A percentile compares a stretch with the other conserved stretches of the same genome.
phyloP scores from a whole-genome alignment of 2,113 vertebrate species.

The Argyrosomus japonicus region DNA sequence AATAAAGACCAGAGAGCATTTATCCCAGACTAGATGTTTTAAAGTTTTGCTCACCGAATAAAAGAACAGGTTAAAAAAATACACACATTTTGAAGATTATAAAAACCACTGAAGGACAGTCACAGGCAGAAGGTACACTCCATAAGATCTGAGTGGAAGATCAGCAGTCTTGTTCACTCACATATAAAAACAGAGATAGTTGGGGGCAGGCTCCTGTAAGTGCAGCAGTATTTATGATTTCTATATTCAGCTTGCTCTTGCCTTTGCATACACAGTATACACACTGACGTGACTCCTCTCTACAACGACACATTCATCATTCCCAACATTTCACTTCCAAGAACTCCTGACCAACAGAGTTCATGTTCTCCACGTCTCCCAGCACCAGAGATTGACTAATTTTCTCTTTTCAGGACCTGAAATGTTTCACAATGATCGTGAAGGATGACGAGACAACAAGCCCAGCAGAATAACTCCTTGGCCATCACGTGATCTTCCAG shows the following conservation, averaged over 20 bases:
- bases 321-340: conserved; percentile 1
- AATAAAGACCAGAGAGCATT: background rate
- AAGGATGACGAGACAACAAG: conserved; percentile 3
- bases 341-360: background rate
- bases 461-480: background rate
- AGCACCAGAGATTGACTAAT: background rate
- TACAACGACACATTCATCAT: conserved; percentile 25
- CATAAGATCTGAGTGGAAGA: background rate
- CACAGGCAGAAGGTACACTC: conserved; percentile 3
- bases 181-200: background rate
- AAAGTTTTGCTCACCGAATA: conserved; percentile 17
- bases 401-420: conserved; percentile 1
- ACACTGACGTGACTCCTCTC: conserved; percentile 50
- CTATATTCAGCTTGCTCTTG: background rate
- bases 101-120: conserved; percentile 1
- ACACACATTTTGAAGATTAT: conserved; percentile 7
- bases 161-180: background rate
- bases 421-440: background rate
- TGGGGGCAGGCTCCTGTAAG: background rate
- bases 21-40: background rate
- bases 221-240: conserved; percentile 38
- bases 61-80: conserved; percentile 16
- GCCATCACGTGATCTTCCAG: background rate
- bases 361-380: background rate
- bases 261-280: conserved; percentile 81